A percentile compares a stretch with the other conserved stretches of the same genome.
These are phyloP conservation scores for Paratrypauchen microcephalus DNA, from an alignment of 2,797 vertebrate species.

Conservation along the genomic window DNA sequence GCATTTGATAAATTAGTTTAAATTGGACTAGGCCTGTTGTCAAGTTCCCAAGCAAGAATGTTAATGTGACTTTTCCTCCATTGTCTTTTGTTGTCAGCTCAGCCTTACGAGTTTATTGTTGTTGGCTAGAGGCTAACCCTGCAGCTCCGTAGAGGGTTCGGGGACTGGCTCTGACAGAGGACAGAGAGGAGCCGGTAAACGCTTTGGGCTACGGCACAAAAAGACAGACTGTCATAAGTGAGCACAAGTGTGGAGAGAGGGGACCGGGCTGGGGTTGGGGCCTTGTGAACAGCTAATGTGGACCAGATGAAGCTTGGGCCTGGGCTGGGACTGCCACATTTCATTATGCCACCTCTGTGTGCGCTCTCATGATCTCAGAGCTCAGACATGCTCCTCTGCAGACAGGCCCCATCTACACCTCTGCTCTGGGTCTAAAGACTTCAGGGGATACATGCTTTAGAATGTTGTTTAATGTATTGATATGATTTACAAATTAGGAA, in stretches of 20 bases:
- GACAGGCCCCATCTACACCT: constrained; percentile 37
- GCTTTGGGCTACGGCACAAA: constrained; percentile 65
- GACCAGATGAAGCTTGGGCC: constrained; percentile 82
- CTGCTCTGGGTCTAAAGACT: constrained; percentile 30
- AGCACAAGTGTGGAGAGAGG: constrained; percentile 61
- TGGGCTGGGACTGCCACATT: constrained; percentile 76
- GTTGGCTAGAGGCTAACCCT: constrained; percentile 45
- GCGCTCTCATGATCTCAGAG: constrained; percentile 81
- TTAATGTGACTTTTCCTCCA: constrained; percentile 24
- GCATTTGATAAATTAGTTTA: no score
- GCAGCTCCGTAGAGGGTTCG: constrained; percentile 56
- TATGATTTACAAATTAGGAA: no score
- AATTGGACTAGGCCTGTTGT: no score
- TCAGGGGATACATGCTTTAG: constrained; percentile 10
- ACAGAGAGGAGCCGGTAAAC: constrained; percentile 56
- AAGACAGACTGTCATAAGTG: constrained; percentile 74
- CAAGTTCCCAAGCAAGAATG: no score
- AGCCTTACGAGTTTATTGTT: constrained; percentile 58
- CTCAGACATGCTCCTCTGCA: constrained; percentile 78
- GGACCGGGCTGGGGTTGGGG: constrained; percentile 43
- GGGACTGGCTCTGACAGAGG: constrained; percentile 48
- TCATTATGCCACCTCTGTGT: constrained; percentile 81
- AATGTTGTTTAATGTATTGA: neutral
- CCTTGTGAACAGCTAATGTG: constrained; percentile 77
- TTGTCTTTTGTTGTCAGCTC: constrained; percentile 63